Percentiles rank a stretch among this genome's conserved stretches.
These are phyloP conservation scores for Semotilus atromaculatus DNA, from an alignment of 2,797 vertebrate genomes.

Conservation along the genomic window DNA sequence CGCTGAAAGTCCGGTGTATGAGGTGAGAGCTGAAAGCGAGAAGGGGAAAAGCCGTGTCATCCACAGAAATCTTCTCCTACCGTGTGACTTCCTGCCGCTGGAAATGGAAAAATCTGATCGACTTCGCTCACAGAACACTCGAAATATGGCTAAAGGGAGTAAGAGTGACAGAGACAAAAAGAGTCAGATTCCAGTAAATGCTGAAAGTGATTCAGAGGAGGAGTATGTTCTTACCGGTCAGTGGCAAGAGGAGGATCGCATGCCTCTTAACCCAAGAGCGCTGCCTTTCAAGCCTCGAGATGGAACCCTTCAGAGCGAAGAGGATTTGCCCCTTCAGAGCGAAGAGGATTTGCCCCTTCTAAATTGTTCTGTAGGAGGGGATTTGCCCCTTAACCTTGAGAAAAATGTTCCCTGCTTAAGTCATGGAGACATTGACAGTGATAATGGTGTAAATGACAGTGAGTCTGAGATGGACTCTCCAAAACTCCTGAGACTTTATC, in stretches of 20 bases:
- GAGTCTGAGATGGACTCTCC: neutral
- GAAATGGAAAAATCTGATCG: neutral
- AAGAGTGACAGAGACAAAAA: neutral
- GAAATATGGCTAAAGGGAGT: no score
- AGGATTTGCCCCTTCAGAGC: no score
- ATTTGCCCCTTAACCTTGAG: no score
- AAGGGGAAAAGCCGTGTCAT: conserved; percentile 21
- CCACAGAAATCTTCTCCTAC: conserved; percentile 34
- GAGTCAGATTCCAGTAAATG: neutral
- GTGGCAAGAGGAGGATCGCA: neutral
- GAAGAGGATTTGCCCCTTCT: no score
- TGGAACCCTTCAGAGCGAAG: neutral
- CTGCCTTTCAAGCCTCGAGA: no score
- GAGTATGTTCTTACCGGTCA: neutral
- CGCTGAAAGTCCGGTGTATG: neutral
- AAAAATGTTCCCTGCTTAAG: no score
- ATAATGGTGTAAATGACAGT: no score
- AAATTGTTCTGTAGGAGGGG: no score
- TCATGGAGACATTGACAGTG: no score
- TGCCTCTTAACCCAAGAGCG: no score
- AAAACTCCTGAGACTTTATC: conserved; percentile 60
- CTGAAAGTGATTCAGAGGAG: neutral
- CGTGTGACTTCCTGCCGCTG: conserved; percentile 21
- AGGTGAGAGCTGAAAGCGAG: conserved; percentile 10
- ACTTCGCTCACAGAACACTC: neutral